phyloP scores from a whole-genome alignment of 2,888 invertebrate species.

The Tachina fera region DNA sequence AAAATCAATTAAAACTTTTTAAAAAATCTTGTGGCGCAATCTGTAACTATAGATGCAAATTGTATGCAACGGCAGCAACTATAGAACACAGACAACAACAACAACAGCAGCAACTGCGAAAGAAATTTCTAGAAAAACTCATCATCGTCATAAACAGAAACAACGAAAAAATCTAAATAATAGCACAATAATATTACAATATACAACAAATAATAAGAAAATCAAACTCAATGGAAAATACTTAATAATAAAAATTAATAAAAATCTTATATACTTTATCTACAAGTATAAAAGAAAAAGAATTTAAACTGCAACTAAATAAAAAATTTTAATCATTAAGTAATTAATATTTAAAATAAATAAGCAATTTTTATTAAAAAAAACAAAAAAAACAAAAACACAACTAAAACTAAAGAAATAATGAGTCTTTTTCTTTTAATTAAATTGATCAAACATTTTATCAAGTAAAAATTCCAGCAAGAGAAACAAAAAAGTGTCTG shows the following conservation, averaged over 20 bases:
- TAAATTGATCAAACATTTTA: constrained; percentile 31
- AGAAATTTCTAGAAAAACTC: constrained; percentile 39
- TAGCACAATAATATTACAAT: constrained; percentile 14
- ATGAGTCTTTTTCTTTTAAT: constrained; percentile 39
- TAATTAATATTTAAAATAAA: constrained; percentile 6
- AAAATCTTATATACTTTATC: constrained; percentile 65
- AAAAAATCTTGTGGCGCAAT: constrained; percentile 41
- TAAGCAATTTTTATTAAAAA: constrained; percentile 2
- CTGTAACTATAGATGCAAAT: constrained; percentile 60
- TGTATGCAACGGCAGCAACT: constrained; percentile 58
- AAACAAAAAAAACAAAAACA: background rate
- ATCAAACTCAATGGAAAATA: constrained; percentile 52
- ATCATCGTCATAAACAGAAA: constrained; percentile 45
- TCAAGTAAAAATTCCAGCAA: background rate
- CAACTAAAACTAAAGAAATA: constrained; percentile 46
- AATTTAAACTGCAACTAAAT: background rate
- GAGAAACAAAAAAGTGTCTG: background rate
- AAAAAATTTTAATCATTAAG: background rate
- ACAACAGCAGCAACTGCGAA: constrained; percentile 36
- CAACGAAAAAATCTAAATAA: constrained; percentile 28
- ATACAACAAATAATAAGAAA: constrained; percentile 24
- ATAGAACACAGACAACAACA: constrained; percentile 60
- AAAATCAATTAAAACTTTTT: constrained; percentile 43
- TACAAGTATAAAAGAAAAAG: constrained; percentile 63
- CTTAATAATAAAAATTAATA: constrained; percentile 56